Percentiles rank a stretch among this genome's conserved stretches.
phyloP scores from a whole-genome alignment of 1,140 invertebrate genomes.

The Bombyx mandarina region DNA sequence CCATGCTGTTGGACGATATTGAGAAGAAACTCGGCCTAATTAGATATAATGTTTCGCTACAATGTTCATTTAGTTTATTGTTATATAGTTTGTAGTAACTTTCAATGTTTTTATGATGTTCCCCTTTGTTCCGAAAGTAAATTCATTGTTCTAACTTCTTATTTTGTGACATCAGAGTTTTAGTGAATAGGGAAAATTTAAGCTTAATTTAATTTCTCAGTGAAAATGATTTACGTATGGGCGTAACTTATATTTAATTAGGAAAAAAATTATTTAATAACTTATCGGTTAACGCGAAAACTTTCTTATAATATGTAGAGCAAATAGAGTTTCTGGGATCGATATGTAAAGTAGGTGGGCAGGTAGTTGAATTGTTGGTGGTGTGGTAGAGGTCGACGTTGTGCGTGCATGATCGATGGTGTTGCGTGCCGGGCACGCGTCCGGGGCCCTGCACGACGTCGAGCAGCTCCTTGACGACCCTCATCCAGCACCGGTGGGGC shows the following conservation, averaged over 20 bases:
- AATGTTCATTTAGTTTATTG: too few species aligned
- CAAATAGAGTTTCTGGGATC: constrained; percentile 14
- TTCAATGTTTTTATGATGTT: too few species aligned
- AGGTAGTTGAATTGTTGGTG: constrained; percentile 14
- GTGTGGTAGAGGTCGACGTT: constrained; percentile 32
- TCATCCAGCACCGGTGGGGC: constrained; percentile 25
- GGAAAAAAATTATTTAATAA: not conserved
- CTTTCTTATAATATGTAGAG: not conserved
- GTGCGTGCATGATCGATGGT: constrained; percentile 60
- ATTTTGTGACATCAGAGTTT: too few species aligned
- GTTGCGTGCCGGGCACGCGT: constrained; percentile 40
- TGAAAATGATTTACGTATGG: not conserved
- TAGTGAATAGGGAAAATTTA: too few species aligned
- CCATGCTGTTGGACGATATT: too few species aligned
- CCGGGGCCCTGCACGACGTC: constrained; percentile 4
- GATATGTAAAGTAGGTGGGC: constrained; percentile 40
- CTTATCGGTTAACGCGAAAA: not conserved
- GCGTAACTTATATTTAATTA: not conserved
- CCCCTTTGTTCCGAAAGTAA: too few species aligned
- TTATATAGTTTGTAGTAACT: too few species aligned
- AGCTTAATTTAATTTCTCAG: too few species aligned
- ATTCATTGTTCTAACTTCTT: too few species aligned
- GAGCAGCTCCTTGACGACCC: constrained; percentile 16
- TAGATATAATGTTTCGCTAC: too few species aligned
- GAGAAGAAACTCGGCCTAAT: too few species aligned